A percentile compares a stretch with the other conserved stretches of the same genome.
Evolutionary conservation across 2,888 invertebrate species (phyloP).

Genomic region (Euzetes globulus): DNA sequence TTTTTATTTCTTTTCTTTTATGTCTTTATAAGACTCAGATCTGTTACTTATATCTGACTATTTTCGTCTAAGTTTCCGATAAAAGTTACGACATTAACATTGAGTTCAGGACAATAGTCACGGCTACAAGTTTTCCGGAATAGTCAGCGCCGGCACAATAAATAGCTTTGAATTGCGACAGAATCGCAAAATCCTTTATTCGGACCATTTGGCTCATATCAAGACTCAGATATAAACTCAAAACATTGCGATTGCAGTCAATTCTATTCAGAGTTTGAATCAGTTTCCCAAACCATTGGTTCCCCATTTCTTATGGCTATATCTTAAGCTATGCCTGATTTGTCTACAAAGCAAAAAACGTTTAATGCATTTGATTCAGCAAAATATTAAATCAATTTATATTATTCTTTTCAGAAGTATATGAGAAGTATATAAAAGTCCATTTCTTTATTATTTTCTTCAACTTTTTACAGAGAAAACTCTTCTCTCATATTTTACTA

Average conservation of each 20-base stretch:
- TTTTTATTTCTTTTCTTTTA: slow-evolving; percentile 10
- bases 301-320: not conserved
- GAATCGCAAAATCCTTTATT: slow-evolving; percentile 7
- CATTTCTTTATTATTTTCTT: too few relatives aligned
- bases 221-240: not conserved
- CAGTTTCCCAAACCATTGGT: not conserved
- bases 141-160: slow-evolving; percentile 10
- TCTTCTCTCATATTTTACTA: too few relatives aligned
- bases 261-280: not conserved
- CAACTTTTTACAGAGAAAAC: too few relatives aligned
- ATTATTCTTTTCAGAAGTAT: not conserved
- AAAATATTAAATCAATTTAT: not conserved
- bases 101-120: slow-evolving; percentile 17
- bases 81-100: slow-evolving; percentile 1
- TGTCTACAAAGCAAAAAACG: not conserved
- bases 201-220: slow-evolving; percentile 20
- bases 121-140: slow-evolving; percentile 14
- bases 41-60: slow-evolving; percentile 18
- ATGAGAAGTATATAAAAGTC: not conserved
- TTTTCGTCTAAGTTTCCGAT: slow-evolving; percentile 7
- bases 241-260: not conserved
- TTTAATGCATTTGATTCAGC: not conserved
- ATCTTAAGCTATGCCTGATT: slow-evolving; percentile 11
- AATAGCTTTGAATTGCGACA: not conserved
- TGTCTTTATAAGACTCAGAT: slow-evolving; percentile 1